Conservation (phyloP, 2,797 vertebrate species). For the Tenualosa thibaudeaui region DNA sequence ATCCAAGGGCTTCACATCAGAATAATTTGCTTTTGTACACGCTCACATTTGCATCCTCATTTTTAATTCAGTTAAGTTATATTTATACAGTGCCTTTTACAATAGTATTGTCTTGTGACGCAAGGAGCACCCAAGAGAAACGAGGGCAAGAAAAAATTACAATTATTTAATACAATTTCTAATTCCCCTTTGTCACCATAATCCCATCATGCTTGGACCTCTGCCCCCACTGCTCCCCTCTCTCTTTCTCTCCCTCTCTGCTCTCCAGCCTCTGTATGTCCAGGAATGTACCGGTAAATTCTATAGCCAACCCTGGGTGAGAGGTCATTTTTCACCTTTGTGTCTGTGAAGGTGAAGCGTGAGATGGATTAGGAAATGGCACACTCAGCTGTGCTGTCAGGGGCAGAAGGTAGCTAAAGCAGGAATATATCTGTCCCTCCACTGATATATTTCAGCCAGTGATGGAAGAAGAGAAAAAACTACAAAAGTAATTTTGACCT, state of each 20-base stretch:
- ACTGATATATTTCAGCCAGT: background rate
- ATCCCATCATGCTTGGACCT: background rate
- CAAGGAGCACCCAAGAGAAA: no score
- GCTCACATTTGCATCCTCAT: background rate
- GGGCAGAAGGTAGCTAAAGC: background rate
- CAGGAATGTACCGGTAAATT: background rate
- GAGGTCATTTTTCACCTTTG: background rate
- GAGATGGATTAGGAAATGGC: background rate
- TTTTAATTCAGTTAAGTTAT: no score
- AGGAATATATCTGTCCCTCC: background rate
- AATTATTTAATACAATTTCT: background rate
- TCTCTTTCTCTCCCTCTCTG: background rate
- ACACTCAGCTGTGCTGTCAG: background rate
- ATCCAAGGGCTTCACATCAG: background rate
- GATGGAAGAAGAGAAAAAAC: background rate
- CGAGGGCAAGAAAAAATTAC: no score
- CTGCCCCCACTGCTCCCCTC: background rate
- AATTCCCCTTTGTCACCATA: background rate
- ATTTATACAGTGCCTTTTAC: no score
- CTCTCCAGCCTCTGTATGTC: background rate
- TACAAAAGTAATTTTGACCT: background rate
- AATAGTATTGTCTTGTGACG: no score
- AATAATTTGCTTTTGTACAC: background rate
- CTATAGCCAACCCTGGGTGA: background rate
- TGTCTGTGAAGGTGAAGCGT: background rate